Evolutionary conservation across 2,888 invertebrate genomes (phyloP).

Genomic region (Chouioia cunea): DNA sequence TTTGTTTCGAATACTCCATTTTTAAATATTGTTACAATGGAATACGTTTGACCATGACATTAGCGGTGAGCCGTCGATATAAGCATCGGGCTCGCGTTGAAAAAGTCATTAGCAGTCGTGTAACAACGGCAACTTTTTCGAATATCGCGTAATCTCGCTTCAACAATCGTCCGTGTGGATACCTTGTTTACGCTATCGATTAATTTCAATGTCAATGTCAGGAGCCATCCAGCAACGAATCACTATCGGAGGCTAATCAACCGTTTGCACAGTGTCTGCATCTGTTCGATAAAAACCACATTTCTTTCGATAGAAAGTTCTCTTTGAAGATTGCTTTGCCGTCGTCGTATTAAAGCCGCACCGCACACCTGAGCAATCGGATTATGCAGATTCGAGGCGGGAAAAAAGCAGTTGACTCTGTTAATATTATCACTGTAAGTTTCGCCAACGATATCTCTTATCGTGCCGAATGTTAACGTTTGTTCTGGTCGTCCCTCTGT

Average conservation of each 20-base stretch:
- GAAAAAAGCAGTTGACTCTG: not conserved
- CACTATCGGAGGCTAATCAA: not conserved
- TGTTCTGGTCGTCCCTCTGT: too few relatives aligned
- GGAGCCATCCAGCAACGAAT: not conserved
- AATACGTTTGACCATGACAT: too few relatives aligned
- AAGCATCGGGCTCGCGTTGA: too few relatives aligned
- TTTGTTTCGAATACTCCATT: too few relatives aligned
- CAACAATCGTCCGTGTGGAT: too few relatives aligned
- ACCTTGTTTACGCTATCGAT: not conserved
- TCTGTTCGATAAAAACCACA: constrained; percentile 5
- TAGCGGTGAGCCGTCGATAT: too few relatives aligned
- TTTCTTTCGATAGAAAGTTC: not conserved
- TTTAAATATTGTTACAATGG: too few relatives aligned
- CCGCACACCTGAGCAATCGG: constrained; percentile 6
- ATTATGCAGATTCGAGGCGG: constrained; percentile 3
- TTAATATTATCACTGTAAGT: not conserved
- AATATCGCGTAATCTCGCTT: too few relatives aligned
- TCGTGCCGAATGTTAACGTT: too few relatives aligned
- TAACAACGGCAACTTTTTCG: too few relatives aligned
- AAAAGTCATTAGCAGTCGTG: too few relatives aligned
- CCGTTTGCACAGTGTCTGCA: not conserved
- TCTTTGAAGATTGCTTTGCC: constrained; percentile 1
- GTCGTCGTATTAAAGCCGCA: not conserved
- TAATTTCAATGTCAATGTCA: not conserved
- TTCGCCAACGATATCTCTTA: too few relatives aligned